Base-by-base conservation (phyloP, 2,888 invertebrate genomes). In the Pimpla rufipes region DNA sequence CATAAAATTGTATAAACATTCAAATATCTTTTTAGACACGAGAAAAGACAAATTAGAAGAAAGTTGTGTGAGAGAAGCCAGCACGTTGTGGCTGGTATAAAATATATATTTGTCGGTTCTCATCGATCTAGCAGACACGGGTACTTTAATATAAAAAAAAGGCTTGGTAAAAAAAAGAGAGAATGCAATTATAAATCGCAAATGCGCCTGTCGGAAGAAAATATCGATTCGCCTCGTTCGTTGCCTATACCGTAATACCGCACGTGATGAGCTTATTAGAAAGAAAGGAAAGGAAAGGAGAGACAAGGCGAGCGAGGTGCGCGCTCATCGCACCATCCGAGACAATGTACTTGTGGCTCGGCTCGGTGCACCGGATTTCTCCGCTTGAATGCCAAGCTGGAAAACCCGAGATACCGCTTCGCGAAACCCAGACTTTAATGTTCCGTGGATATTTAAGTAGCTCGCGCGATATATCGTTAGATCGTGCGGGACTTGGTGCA, bases 251-350 rank as follows among this genome's bases (percentile, higher is more conserved):
- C 16, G 16, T n/a, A 55, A 52, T 42, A 52, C 29, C 40, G 40
- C 40, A 29, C 42, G 21, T 11, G 40, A 70, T 55, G 47, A 10
- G 67, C 13, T 74, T 68, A 29, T 82, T 78, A 67, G 8, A 62
- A 57, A 47, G 52, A 68, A 68, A 52, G 52, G 67, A 82, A 67
- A 29, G 55, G n/a, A 68, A 68, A 52, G 52, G 67, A 82, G 59
- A 29, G 55, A 10, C 23, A 71, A 13, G 8, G 42, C 16, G 29
- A 29, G 29, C 29, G 3, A 29, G 29, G 29, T 3, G 29, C 29
- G 7, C 64, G 45, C 78, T 82, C 82, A 75, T 82, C 74, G n/a
- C n/a, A 70, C 70, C 59, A 75, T 70, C 52, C 47, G 16, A 59
- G 40, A 75, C 68, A 68, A 55, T 68, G 78, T 68, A 42, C 40